Evolutionary conservation across 2,888 invertebrate genomes (phyloP).

Genomic region (Eledone cirrhosa): DNA sequence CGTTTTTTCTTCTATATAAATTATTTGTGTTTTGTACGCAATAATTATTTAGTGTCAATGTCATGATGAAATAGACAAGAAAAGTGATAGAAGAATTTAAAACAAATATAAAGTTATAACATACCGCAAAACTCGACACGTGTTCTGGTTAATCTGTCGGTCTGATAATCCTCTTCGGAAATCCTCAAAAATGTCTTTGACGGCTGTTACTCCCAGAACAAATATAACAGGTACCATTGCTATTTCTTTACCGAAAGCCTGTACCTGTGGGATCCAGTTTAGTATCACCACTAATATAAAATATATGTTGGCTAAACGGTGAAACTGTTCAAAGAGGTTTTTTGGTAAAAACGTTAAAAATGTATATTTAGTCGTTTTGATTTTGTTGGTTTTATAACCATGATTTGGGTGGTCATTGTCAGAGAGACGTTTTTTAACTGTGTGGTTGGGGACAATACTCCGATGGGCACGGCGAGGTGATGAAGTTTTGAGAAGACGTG

Average conservation of each 20-base stretch:
- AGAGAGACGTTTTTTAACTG: slow-evolving; percentile 40
- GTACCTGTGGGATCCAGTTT: slow-evolving; percentile 88
- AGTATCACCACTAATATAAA: slow-evolving; percentile 95
- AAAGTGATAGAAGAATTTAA: too few species aligned
- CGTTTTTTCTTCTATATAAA: too few species aligned
- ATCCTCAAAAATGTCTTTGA: slow-evolving; percentile 95
- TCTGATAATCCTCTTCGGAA: slow-evolving; percentile 88
- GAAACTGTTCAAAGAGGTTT: slow-evolving; percentile 96
- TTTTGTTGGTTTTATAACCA: slow-evolving; percentile 48
- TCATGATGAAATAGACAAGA: too few species aligned
- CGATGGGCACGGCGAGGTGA: slow-evolving; percentile 44
- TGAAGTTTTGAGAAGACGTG: neutral
- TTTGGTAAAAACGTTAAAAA: slow-evolving; percentile 92
- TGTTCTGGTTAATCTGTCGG: slow-evolving; percentile 90
- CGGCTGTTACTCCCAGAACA: slow-evolving; percentile 91
- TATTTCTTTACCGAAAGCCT: slow-evolving; percentile 94
- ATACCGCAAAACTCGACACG: slow-evolving; percentile 82
- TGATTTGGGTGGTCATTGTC: slow-evolving; percentile 55
- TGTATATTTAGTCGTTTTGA: slow-evolving; percentile 78
- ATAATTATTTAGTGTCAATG: too few species aligned
- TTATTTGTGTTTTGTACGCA: too few species aligned
- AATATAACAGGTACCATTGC: slow-evolving; percentile 94
- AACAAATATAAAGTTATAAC: neutral
- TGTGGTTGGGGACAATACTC: slow-evolving; percentile 52
- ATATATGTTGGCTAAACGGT: slow-evolving; percentile 96